Evolutionary conservation across 2,888 invertebrate genomes (phyloP).

Genomic region (Zaprionus obscuricornis): DNA sequence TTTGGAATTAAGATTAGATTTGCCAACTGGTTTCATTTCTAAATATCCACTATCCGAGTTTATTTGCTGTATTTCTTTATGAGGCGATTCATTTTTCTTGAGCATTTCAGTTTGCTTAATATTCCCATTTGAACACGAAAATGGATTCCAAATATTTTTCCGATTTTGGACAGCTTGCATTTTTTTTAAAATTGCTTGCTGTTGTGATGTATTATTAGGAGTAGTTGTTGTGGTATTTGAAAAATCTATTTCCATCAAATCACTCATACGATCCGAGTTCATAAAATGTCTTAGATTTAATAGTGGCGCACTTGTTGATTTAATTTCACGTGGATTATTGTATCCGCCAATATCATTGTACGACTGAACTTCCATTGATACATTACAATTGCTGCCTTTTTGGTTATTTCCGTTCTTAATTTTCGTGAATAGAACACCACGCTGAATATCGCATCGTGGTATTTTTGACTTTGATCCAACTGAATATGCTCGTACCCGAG

Average conservation of each 20-base stretch:
- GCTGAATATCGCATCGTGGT: constrained; percentile 80
- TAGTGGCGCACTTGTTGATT: constrained; percentile 89
- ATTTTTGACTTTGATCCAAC: constrained; percentile 88
- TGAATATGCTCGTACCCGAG: constrained; percentile 90
- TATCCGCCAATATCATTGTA: constrained; percentile 30
- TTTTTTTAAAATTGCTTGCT: constrained; percentile 37
- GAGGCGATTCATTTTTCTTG: not conserved
- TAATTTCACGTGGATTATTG: constrained; percentile 81
- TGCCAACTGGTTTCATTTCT: constrained; percentile 86
- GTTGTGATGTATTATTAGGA: constrained; percentile 46
- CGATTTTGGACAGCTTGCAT: constrained; percentile 23
- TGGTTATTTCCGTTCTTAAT: constrained; percentile 46
- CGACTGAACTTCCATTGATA: constrained; percentile 53
- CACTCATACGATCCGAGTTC: constrained; percentile 87
- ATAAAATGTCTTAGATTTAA: constrained; percentile 84
- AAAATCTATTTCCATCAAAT: constrained; percentile 93
- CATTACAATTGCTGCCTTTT: constrained; percentile 68
- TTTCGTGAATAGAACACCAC: constrained; percentile 73
- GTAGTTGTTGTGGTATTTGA: constrained; percentile 80
- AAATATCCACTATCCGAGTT: constrained; percentile 84
- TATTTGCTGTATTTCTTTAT: constrained; percentile 11
- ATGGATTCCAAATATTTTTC: constrained; percentile 16
- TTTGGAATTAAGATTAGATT: constrained; percentile 20
- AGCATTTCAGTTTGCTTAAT: constrained; percentile 31
- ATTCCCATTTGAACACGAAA: constrained; percentile 40